A percentile compares a stretch with the other conserved stretches of the same genome.
phyloP scores from a whole-genome alignment of 2,797 vertebrate species.

The Sphaeramia orbicularis region DNA sequence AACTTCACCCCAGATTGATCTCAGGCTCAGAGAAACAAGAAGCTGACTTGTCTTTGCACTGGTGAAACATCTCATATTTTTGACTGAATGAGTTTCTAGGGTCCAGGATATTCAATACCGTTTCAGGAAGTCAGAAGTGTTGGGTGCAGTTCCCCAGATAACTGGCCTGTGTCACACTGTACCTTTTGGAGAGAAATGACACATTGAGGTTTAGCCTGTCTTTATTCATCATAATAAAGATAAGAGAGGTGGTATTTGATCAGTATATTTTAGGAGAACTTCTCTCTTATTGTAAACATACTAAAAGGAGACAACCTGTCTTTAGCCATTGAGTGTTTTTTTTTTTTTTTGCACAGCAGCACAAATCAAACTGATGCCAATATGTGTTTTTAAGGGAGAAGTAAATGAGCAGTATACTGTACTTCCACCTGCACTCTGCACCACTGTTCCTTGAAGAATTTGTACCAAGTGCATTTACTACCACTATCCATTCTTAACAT shows the following conservation, averaged over 20 bases:
- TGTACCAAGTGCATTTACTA: conserved; percentile 94
- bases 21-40: conserved; percentile 57
- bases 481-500: conserved; percentile 97
- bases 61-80: conserved; percentile 24
- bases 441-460: conserved; percentile 91
- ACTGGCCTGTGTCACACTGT: background rate
- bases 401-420: conserved; percentile 32
- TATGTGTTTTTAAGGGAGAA: conserved; percentile 24
- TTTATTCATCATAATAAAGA: too few relatives aligned
- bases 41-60: conserved; percentile 23
- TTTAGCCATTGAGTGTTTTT: too few relatives aligned
- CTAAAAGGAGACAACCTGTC: too few relatives aligned
- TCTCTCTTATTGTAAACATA: too few relatives aligned
- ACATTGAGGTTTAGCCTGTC: too few relatives aligned
- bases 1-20: conserved; percentile 50
- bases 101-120: conserved; percentile 23
- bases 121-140: conserved; percentile 1
- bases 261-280: too few relatives aligned
- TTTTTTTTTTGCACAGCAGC: conserved; percentile 17
- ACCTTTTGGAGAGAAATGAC: too few relatives aligned
- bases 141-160: conserved; percentile 3
- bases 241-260: too few relatives aligned
- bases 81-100: conserved; percentile 23
- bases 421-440: conserved; percentile 34
- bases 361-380: conserved; percentile 33